These are phyloP conservation scores for Bergia sp. DNA, from an alignment of 92 coral and sea anemone species.

Conservation along the genomic window DNA sequence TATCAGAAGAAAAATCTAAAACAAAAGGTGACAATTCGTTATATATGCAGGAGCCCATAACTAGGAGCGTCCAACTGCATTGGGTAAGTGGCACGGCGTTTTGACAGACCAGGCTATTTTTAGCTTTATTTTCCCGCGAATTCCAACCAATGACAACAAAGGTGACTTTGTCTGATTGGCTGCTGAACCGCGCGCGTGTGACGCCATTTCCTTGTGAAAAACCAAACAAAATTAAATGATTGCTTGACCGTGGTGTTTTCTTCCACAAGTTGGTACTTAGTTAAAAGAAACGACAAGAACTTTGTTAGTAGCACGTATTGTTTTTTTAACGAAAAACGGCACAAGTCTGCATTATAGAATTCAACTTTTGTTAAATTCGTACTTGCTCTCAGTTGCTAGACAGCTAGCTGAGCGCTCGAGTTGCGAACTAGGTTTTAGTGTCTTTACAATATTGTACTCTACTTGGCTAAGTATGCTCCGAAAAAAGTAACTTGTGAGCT, in stretches of 20 bases:
- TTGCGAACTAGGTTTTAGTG: neutral
- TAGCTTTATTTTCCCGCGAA: neutral
- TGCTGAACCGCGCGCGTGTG: neutral
- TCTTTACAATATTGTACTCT: neutral
- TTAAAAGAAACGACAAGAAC: too few relatives aligned
- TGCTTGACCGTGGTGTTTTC: neutral
- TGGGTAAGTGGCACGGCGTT: too few relatives aligned
- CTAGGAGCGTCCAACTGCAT: too few relatives aligned
- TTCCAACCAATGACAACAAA: slow-evolving; percentile 1
- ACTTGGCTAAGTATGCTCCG: too few relatives aligned
- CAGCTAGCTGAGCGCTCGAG: neutral
- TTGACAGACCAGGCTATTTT: too few relatives aligned
- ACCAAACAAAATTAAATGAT: neutral
- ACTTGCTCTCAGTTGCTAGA: too few relatives aligned
- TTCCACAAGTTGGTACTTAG: too few relatives aligned
- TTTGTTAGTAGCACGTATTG: too few relatives aligned
- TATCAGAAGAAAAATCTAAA: too few relatives aligned
- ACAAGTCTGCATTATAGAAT: neutral
- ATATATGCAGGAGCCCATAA: too few relatives aligned
- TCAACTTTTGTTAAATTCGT: neutral
- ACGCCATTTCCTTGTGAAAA: neutral
- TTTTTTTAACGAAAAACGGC: slow-evolving; percentile 1
- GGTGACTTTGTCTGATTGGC: neutral
- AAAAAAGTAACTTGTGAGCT: neutral
- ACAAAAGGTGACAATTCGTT: too few relatives aligned